Percentiles rank a stretch among this genome's conserved stretches.
These are phyloP conservation scores for Ictidomys tridecemlineatus DNA, from an alignment of 2,113 vertebrate species.

Conservation along the genomic window DNA sequence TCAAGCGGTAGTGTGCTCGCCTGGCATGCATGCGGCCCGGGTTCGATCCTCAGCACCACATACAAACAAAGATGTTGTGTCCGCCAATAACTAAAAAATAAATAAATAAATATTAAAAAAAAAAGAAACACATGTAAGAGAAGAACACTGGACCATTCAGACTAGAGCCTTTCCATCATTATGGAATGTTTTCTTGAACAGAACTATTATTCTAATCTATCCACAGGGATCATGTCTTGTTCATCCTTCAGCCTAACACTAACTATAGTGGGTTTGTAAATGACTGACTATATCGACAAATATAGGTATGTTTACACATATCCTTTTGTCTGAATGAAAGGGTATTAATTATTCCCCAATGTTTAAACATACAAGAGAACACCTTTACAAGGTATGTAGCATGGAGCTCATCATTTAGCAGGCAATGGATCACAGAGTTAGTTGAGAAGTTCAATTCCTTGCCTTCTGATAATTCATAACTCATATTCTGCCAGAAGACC, in stretches of 20 bases:
- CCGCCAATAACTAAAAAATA: too few relatives aligned
- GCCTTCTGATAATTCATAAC: neutral
- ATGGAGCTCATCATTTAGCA: neutral
- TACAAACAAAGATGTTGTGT: too few relatives aligned
- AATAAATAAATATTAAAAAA: too few relatives aligned
- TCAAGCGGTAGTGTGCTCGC: too few relatives aligned
- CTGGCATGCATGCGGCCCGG: too few relatives aligned
- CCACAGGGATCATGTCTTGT: neutral
- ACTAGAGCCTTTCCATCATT: neutral
- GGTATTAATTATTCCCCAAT: constrained; percentile 32
- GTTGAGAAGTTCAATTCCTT: neutral
- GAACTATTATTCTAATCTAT: neutral
- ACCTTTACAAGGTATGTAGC: neutral
- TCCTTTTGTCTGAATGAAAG: constrained; percentile 37
- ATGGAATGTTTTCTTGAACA: neutral
- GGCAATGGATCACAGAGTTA: neutral
- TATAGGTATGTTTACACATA: neutral
- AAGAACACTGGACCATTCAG: neutral
- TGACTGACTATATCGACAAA: neutral
- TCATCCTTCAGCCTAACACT: neutral
- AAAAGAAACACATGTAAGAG: neutral
- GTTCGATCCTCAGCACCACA: too few relatives aligned
- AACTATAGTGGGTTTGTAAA: constrained; percentile 10
- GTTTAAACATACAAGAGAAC: constrained; percentile 35
- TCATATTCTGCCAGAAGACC: neutral